phyloP scores from a whole-genome alignment of 2,797 vertebrate species.

The Antrozous pallidus region DNA sequence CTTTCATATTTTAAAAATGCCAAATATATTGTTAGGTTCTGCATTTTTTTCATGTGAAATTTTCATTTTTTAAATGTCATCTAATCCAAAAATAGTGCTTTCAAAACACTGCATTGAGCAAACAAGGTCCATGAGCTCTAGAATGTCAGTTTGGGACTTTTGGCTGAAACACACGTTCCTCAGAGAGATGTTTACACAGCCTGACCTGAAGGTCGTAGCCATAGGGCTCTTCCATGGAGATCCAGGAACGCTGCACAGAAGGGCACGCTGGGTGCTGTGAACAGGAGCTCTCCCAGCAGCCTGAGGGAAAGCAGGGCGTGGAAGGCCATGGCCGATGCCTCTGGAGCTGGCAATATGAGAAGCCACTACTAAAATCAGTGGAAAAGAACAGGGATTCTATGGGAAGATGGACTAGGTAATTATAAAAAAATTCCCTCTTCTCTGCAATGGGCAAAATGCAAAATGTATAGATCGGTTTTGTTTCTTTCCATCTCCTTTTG shows the following conservation, averaged over 20 bases:
- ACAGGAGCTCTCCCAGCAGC: neutral
- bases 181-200: neutral
- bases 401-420: neutral
- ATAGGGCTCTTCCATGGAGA: neutral
- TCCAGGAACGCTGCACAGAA: neutral
- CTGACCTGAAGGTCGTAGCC: neutral
- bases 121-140: neutral
- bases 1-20: neutral
- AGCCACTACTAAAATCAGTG: neutral
- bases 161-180: neutral
- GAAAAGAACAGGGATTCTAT: neutral
- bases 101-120: neutral
- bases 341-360: neutral
- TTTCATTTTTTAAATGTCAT: constrained; percentile 12
- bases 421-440: neutral
- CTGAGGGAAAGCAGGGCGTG: neutral
- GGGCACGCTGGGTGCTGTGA: rapidly evolving
- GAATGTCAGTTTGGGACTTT: neutral
- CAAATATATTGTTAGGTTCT: neutral
- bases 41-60: neutral
- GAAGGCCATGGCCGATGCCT: neutral
- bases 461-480: neutral
- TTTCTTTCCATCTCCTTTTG: neutral
- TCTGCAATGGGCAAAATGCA: neutral
- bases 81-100: neutral